Conservation (phyloP, 2,113 vertebrate genomes). For the Ciconia maguari region DNA sequence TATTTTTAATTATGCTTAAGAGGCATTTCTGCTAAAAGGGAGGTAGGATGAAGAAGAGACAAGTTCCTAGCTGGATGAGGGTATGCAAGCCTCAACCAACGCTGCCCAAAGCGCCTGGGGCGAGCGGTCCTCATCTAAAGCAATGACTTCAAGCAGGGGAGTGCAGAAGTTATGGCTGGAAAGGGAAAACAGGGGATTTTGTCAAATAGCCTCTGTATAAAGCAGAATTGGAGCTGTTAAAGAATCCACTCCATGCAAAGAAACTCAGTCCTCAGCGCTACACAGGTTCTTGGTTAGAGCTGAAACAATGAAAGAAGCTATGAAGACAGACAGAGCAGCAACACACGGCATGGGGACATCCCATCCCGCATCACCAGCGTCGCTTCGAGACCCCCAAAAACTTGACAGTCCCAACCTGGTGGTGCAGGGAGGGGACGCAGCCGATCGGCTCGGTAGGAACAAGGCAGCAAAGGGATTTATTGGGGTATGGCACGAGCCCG, state of each 20-base stretch:
- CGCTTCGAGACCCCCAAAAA: not conserved
- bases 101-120: not conserved
- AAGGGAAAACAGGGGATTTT: not conserved
- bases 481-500: fast-evolving
- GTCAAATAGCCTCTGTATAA: not conserved
- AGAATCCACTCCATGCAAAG: not conserved
- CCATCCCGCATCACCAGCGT: too few relatives aligned
- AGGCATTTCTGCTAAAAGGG: not conserved
- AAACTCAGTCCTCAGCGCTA: fast-evolving
- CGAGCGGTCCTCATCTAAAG: not conserved
- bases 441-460: fast-evolving
- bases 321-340: not conserved
- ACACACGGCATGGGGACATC: fast-evolving
- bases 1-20: conserved; percentile 6
- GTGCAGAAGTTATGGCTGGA: not conserved
- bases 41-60: not conserved
- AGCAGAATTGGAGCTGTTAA: not conserved
- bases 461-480: not conserved
- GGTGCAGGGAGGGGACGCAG: not conserved
- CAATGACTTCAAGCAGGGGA: not conserved
- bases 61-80: not conserved
- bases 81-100: not conserved
- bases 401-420: fast-evolving
- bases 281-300: not conserved
- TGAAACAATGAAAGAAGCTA: not conserved